Conservation (phyloP, 2,888 invertebrate genomes). For the Scaptomyza reducta region DNA sequence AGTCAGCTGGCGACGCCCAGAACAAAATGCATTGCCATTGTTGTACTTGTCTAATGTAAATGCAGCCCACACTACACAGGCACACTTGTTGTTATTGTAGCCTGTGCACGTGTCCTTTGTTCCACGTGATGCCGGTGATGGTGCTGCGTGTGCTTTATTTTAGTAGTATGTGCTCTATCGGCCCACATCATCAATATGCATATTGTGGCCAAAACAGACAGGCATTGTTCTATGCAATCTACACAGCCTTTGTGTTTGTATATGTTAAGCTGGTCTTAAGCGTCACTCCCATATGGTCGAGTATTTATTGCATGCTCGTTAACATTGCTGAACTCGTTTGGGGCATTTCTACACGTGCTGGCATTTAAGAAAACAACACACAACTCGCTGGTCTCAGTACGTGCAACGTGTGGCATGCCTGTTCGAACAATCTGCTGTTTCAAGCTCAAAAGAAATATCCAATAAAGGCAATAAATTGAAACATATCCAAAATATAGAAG, state of each 20-base stretch:
- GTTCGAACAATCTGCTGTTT: slow-evolving; percentile 3
- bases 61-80: slow-evolving; percentile 18
- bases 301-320: slow-evolving; percentile 28
- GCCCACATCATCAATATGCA: slow-evolving; percentile 41
- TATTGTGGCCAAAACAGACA: slow-evolving; percentile 17
- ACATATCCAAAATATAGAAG: too few species aligned
- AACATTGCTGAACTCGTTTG: slow-evolving; percentile 11
- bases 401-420: background rate
- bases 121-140: background rate
- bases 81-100: slow-evolving; percentile 61
- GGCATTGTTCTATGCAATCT: slow-evolving; percentile 20
- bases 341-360: slow-evolving; percentile 12
- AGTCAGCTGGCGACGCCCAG: slow-evolving; percentile 68
- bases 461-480: background rate
- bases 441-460: background rate
- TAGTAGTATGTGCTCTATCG: slow-evolving; percentile 29
- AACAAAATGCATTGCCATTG: slow-evolving; percentile 45
- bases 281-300: background rate
- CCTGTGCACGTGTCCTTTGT: slow-evolving; percentile 46
- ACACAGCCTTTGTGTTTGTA: background rate
- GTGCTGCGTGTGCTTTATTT: slow-evolving; percentile 11
- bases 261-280: background rate
- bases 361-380: slow-evolving; percentile 2
- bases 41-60: slow-evolving; percentile 53
- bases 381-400: background rate